Evolutionary conservation across 30 jellyfish, hydroid and myxozoan genomes (phyloP), one percentile per base, ranked within the genome.

Genomic region (Euphysa ruthae): DNA sequence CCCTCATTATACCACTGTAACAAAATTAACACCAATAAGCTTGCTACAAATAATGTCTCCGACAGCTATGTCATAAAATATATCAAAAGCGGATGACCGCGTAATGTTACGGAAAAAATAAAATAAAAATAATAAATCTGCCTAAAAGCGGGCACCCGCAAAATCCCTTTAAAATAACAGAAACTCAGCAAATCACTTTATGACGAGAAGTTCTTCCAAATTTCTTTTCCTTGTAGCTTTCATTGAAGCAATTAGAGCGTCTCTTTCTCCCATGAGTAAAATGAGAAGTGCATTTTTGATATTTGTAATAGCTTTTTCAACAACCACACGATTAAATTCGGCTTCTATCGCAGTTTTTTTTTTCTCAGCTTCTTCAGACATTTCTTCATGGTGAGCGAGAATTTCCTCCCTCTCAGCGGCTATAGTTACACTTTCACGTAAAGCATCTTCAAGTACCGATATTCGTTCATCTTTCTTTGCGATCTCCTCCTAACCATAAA

Each of bases 371-470:
- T 73, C 81, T 60, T 85, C 96, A 4, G 94, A 85, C 58, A 85
- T 55, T 43, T 85, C 94, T 20, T 65, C 80, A 32, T 85, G 84
- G 32, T 77, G 91, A 6, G 94, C 94, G 30, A 78, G 66, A 6
- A 85, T 34, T 51, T 85, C 93, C 43, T 85, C 96, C 22, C 96
- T 66, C 21, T 85, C 96, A 3, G 92, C 93, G 21, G 93, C 96
- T 20, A 85, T 78, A 75, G 82, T 70, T 14, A 85, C 96, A 42
- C 96, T 85, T 44, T 85, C 96, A 1, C 96, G 84, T 1, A 85
- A 70, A 1, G 96, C 96, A 78, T 85, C 96, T 65, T 85, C 96
- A 1, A 85, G 79, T 87, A 85, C 71, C 6, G 91, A 52, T n/a
- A 85, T 85, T 24, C 96, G 61, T 51, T 78, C 81, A 15, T 77